Conservation (phyloP, 2,888 invertebrate species). For the Geophilus truncorum region DNA sequence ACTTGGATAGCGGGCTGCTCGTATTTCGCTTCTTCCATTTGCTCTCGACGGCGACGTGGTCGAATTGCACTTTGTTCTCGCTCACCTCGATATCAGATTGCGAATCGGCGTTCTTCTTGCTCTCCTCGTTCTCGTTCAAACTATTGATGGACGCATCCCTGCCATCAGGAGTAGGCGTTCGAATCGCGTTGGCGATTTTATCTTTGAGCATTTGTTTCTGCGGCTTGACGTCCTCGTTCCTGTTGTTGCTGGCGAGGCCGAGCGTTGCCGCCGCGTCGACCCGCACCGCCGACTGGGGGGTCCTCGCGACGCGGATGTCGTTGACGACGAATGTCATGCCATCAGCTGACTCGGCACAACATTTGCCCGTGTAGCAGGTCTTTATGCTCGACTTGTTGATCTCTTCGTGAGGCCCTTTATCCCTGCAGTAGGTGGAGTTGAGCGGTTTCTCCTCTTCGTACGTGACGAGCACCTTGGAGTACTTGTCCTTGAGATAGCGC, state of each 20-base stretch:
- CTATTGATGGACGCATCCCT: neutral
- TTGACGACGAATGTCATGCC: slow-evolving; percentile 30
- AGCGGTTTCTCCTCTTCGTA: slow-evolving; percentile 11
- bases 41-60: slow-evolving; percentile 27
- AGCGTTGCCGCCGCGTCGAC: neutral
- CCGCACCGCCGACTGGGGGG: neutral
- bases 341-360: slow-evolving; percentile 5
- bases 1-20: slow-evolving; percentile 1
- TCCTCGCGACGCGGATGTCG: slow-evolving; percentile 25
- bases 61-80: slow-evolving; percentile 31
- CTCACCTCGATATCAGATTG: slow-evolving; percentile 23
- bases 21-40: slow-evolving; percentile 28
- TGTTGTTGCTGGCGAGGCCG: slow-evolving; percentile 24
- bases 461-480: slow-evolving; percentile 8
- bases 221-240: slow-evolving; percentile 19
- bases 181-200: slow-evolving; percentile 1
- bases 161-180: neutral
- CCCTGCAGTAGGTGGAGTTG: neutral
- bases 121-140: neutral
- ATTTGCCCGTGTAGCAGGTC: neutral
- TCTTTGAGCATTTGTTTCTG: slow-evolving; percentile 15
- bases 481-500: neutral
- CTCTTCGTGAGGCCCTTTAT: neutral
- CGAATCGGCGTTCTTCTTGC: neutral
- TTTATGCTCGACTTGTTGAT: slow-evolving; percentile 25